phyloP scores from a whole-genome alignment of 1,140 invertebrate species.

The Pararge aegeria region DNA sequence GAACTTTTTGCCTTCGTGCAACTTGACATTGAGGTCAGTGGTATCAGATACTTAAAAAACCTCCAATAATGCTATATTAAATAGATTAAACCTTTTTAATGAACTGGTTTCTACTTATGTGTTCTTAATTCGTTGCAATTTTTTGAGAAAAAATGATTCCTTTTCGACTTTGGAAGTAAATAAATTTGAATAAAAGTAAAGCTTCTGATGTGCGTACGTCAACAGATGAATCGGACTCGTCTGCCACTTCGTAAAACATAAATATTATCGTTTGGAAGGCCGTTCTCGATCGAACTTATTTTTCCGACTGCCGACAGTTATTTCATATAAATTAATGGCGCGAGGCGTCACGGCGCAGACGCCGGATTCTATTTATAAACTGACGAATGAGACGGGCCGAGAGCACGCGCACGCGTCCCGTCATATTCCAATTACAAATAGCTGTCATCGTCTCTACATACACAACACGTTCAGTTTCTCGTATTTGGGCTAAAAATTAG shows the following conservation, averaged over 20 bases:
- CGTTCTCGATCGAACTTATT: constrained; percentile 74
- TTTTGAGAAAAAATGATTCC: constrained; percentile 17
- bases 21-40: constrained; percentile 36
- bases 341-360: constrained; percentile 78
- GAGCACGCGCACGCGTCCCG: constrained; percentile 71
- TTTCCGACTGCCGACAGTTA: constrained; percentile 78
- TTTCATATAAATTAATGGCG: constrained; percentile 79
- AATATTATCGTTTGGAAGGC: constrained; percentile 76
- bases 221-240: constrained; percentile 46
- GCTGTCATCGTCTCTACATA: constrained; percentile 69
- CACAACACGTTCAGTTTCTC: constrained; percentile 56
- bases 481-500: constrained; percentile 49
- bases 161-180: constrained; percentile 27
- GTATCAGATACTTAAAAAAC: constrained; percentile 20
- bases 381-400: constrained; percentile 77
- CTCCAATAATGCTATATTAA: no score
- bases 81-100: no score
- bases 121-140: constrained; percentile 22
- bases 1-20: constrained; percentile 13
- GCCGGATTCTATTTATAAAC: constrained; percentile 75
- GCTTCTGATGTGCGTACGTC: constrained; percentile 62
- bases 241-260: constrained; percentile 74
- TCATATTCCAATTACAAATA: constrained; percentile 79
- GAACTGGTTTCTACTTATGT: no score
- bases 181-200: constrained; percentile 26